Evolutionary conservation across 2,888 invertebrate species (phyloP), one percentile per base, ranked within the genome.

Genomic region (Sinhomidia bicolor): DNA sequence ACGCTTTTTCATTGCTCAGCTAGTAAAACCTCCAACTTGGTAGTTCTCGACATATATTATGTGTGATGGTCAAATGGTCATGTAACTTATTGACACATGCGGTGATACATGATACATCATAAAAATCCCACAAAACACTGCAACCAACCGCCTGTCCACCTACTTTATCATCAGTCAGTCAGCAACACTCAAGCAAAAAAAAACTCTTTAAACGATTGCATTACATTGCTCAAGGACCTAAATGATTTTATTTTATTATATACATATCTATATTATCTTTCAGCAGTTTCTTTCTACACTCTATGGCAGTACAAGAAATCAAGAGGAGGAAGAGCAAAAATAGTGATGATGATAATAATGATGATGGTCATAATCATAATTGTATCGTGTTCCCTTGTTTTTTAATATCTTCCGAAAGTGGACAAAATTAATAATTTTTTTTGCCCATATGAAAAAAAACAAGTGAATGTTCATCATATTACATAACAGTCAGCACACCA

Each of bases 21-120:
- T 68, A n/a, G 7, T 6, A 23, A 12, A 60, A 23, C 23, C 60
- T n/a, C 54, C 1, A 17, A 54, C 14, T n/a, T 6, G n/a, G 7
- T 36, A 7, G 36, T 36, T 7, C 36, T 36, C 36, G 7, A 47
- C n/a, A 47, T 4, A 68, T 17, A 1, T 41, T 41, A 1, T 41
- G 41, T 68, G 20, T 41, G 17, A 7, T 47, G 7, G n/a, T 47
- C 4, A 65, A 32, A 47, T 47, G 41, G n/a, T 47, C 44, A 47
- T 74, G 47, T 26, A 26, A 26, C 7, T 14, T 74, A 26, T 74
- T 74, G 74, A 74, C 47, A 44, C 74, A 44, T 47, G 47, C 47
- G 47, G 74, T 47, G 74, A 47, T 32, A 74, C 74, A 74, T 9
- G 74, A 47, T 74, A 47, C 74, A 7, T 47, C 44, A 26, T 74